Evolutionary conservation across 2,113 vertebrate genomes (phyloP), one percentile per base, ranked within the genome.

Genomic region (Rhinoderma darwinii): DNA sequence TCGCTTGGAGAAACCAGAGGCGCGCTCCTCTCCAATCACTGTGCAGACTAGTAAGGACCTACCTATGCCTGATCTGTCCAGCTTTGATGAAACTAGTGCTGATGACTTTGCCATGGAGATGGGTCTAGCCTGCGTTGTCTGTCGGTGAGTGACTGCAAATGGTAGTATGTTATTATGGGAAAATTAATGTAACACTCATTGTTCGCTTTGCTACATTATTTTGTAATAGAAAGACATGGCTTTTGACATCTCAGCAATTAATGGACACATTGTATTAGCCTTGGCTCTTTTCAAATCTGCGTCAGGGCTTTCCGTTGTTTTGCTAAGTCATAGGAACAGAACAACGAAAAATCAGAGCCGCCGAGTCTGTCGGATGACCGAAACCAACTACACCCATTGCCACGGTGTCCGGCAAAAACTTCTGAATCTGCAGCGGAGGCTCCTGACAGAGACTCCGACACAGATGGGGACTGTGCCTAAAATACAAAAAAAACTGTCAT

Each of bases 21-120:
- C 95, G 87, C 96, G 95, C 4, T 95, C 97, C 0, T 98, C 97
- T 47, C 97, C 97, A 0, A 94, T 99, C 61, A 96, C 97, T 0
- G 96, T 98, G 88, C 96, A 97, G 87, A 95, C 93, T 0, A 98
- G 95, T 92, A 98, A 97, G 90, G 98, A 99, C 89, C 93, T 98
- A 43, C 88, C 94, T 25, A 92, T 98, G 88, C 90, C 97, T 20
- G 97, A 99, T 89, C 95, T 98, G 8, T 96, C 95, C 12, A 97
- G 96, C 90, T 96, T 97, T 32, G 97, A 99, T 77, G 98, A 99
- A 91, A 99, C 97, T 35, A 99, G 96, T 22, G 98, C 98, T 18
- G 97, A 99, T 68, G 98, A 98, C 89, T 99, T 99, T 86, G 98
- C 98, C 81, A 99, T 99, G 98, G 97, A 99, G 89, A 99, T 99